Evolutionary conservation across 2,888 invertebrate species (phyloP).

Genomic region (Ochlodes sylvanus): DNA sequence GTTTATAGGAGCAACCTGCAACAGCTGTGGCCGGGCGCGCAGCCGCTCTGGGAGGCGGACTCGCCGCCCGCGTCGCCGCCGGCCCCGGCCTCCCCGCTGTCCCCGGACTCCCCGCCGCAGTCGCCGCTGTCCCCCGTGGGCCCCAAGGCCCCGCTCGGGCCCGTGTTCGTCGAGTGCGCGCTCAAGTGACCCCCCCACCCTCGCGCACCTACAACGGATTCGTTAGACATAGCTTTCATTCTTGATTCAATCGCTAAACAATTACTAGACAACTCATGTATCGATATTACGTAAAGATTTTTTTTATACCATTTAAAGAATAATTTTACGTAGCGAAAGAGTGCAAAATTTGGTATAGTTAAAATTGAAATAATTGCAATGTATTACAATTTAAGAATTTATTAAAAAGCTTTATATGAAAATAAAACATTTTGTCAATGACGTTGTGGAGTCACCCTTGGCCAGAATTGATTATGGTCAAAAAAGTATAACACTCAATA

Average conservation of each 20-base stretch:
- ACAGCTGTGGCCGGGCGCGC: conserved; percentile 85
- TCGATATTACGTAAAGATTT: too few species aligned
- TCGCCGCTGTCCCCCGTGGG: conserved; percentile 42
- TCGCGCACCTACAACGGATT: conserved; percentile 7
- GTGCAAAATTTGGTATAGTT: too few species aligned
- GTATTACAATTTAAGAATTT: too few species aligned
- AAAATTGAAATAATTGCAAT: too few species aligned
- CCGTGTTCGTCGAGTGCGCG: conserved; percentile 78
- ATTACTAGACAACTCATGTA: not conserved
- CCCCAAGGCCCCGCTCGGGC: conserved; percentile 30
- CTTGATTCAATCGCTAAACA: not conserved
- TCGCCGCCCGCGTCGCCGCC: conserved; percentile 46
- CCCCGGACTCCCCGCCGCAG: conserved; percentile 35
- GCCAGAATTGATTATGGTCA: too few species aligned
- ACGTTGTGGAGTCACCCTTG: too few species aligned
- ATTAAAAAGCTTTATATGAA: too few species aligned
- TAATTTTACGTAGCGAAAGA: too few species aligned
- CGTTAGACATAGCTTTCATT: conserved; percentile 3
- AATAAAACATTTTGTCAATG: too few species aligned
- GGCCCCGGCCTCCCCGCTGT: conserved; percentile 40
- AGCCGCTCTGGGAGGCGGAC: conserved; percentile 74
- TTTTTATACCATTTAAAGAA: too few species aligned
- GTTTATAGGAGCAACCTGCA: conserved; percentile 82
- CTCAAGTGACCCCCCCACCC: conserved; percentile 70
- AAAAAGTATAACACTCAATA: too few species aligned